Evolutionary conservation across 2,797 vertebrate genomes (phyloP), one percentile per base, ranked within the genome.

Genomic region (Enteromius anoplus): DNA sequence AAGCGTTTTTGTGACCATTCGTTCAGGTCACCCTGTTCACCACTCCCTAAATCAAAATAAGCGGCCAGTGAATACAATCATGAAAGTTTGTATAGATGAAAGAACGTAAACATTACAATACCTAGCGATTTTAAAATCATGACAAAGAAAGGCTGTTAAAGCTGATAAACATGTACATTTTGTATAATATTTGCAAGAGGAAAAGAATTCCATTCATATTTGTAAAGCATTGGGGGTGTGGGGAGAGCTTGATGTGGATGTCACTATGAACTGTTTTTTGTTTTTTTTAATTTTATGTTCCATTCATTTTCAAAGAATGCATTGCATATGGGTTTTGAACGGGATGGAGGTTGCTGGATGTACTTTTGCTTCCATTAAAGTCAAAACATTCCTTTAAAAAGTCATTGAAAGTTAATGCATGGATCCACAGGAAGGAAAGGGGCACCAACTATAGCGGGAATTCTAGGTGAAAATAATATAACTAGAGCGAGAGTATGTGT

Each of bases 401-500:
- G 15, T n/a, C 10, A 53, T 1, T 14, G 32, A 5, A 40, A 75
- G 37, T 2, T 60, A 34, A 40, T 49, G 34, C 5, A 12, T 2
- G 14, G 29, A 42, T n/a, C 26, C 12, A 7, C 7, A 81, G 81
- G 85, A 77, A 29, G 49, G 64, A 64, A 70, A 70, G 47, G 21
- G 7, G 9, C 12, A 19, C 9, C 17, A 8, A 14, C 2, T 3
- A 21, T 26, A 83, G 17, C 23, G 40, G 23, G 23, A 75, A 12
- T 40, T 72, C 26, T 34, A 47, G 45, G 65, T 55, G 53, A 55
- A 32, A 58, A 55, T 81, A 69, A 71, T 51, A 70, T 72, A 68
- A 70, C 40, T 37, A 75, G 42, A 55, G 75, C 32, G 58, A 70
- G 58, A 89, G 83, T 85, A 34, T 51, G 4, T 53, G 37, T 37